These are phyloP conservation scores for Drosophila lacteicornis DNA, from an alignment of 1,140 invertebrate genomes.

Conservation along the genomic window DNA sequence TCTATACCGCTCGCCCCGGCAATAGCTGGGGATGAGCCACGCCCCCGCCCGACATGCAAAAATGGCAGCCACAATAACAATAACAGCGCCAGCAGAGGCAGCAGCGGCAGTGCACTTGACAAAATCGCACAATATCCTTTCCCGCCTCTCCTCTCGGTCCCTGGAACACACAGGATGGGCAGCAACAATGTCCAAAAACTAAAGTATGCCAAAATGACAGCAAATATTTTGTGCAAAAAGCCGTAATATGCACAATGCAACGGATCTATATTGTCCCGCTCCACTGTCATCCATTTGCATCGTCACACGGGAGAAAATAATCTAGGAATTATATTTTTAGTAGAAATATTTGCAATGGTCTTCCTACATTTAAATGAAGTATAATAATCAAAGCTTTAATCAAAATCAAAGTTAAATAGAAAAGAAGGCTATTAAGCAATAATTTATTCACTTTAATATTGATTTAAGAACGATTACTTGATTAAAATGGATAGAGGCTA, in stretches of 20 bases:
- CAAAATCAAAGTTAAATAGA: too few relatives aligned
- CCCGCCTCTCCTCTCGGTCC: conserved; percentile 4
- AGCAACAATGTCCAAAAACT: conserved; percentile 52
- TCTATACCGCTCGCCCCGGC: conserved; percentile 22
- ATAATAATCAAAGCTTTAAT: neutral
- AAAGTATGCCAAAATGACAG: conserved; percentile 65
- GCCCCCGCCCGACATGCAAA: conserved; percentile 27
- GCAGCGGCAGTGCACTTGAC: conserved; percentile 68
- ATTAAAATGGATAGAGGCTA: too few relatives aligned
- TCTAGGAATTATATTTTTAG: too few relatives aligned
- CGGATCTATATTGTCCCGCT: conserved; percentile 26
- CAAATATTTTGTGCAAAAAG: conserved; percentile 72
- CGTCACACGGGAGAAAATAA: neutral
- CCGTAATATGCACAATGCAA: conserved; percentile 61
- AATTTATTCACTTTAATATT: too few relatives aligned
- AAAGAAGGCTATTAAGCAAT: too few relatives aligned
- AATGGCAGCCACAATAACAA: conserved; percentile 35
- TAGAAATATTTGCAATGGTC: neutral
- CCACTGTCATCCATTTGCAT: conserved; percentile 37
- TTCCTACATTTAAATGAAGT: neutral
- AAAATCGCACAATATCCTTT: conserved; percentile 67
- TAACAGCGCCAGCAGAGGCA: neutral
- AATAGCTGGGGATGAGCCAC: conserved; percentile 18
- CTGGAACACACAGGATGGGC: conserved; percentile 33
- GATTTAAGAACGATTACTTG: too few relatives aligned